phyloP scores from a whole-genome alignment of 2,797 vertebrate species.

The Characodon lateralis region DNA sequence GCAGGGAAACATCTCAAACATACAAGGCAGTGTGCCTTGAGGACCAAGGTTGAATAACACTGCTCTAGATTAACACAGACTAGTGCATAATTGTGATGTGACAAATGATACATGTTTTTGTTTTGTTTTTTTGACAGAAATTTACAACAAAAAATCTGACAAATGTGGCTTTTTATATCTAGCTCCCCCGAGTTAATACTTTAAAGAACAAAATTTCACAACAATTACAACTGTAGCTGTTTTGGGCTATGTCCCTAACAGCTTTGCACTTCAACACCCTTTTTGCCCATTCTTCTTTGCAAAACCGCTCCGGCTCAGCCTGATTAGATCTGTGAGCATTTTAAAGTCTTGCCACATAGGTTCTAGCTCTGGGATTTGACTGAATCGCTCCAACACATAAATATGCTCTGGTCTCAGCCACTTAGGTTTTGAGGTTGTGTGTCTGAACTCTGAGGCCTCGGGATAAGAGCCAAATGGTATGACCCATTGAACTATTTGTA shows the following conservation, averaged over 20 bases:
- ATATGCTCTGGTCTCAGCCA: neutral
- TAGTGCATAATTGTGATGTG: too few species aligned
- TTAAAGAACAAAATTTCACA: neutral
- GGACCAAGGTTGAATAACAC: too few species aligned
- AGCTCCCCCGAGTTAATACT: too few species aligned
- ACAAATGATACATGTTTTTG: too few species aligned
- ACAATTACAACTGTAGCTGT: neutral
- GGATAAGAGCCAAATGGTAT: slow-evolving; percentile 50
- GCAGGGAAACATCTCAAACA: too few species aligned
- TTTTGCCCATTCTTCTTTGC: neutral
- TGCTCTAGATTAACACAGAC: too few species aligned
- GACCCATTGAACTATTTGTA: slow-evolving; percentile 74
- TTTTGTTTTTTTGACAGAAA: too few species aligned
- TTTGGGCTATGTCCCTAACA: neutral
- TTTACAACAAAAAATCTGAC: too few species aligned
- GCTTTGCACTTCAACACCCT: neutral
- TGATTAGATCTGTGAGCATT: neutral
- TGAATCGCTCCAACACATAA: neutral
- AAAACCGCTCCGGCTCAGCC: neutral
- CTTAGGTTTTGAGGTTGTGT: slow-evolving; percentile 23
- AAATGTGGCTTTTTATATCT: too few species aligned
- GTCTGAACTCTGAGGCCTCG: slow-evolving; percentile 44
- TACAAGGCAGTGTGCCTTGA: too few species aligned
- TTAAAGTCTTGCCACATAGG: neutral
- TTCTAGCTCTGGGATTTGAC: neutral